A percentile compares a stretch with the other conserved stretches of the same genome.
These are phyloP conservation scores for Galerucella calmariensis DNA, from an alignment of 2,888 invertebrate species.

Conservation along the genomic window DNA sequence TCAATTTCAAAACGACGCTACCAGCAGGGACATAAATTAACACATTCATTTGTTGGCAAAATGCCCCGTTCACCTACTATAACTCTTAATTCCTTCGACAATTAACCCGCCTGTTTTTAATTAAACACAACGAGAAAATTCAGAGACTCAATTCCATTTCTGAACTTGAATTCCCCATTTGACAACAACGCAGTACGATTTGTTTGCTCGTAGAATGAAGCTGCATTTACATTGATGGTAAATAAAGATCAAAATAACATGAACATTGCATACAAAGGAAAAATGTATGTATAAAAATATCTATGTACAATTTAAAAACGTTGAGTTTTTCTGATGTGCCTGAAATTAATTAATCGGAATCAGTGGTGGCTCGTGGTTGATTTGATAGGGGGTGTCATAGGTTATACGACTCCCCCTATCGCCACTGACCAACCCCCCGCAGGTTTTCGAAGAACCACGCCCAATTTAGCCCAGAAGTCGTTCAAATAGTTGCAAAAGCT, in stretches of 20 bases:
- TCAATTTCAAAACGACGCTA: not conserved
- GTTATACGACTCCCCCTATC: too few species aligned
- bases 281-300: not conserved
- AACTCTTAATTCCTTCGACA: slow-evolving; percentile 20
- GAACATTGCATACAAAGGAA: not conserved
- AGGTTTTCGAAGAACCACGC: too few species aligned
- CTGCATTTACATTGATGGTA: not conserved
- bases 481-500: too few species aligned
- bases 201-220: not conserved
- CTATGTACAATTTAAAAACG: too few species aligned
- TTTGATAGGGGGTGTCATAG: too few species aligned
- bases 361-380: too few species aligned
- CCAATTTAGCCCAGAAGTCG: too few species aligned
- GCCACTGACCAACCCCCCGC: too few species aligned
- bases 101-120: slow-evolving; percentile 16
- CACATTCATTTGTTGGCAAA: slow-evolving; percentile 17
- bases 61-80: slow-evolving; percentile 6
- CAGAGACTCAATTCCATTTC: slow-evolving; percentile 19
- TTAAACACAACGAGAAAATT: slow-evolving; percentile 21
- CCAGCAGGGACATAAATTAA: slow-evolving; percentile 9
- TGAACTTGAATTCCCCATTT: not conserved
- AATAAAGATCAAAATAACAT: not conserved
- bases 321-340: too few species aligned
- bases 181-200: not conserved
- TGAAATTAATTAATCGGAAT: too few species aligned